Percentiles rank a stretch among this genome's conserved stretches.
These are phyloP conservation scores for Arvicanthis niloticus DNA, from an alignment of 2,113 vertebrate genomes.

Conservation along the genomic window DNA sequence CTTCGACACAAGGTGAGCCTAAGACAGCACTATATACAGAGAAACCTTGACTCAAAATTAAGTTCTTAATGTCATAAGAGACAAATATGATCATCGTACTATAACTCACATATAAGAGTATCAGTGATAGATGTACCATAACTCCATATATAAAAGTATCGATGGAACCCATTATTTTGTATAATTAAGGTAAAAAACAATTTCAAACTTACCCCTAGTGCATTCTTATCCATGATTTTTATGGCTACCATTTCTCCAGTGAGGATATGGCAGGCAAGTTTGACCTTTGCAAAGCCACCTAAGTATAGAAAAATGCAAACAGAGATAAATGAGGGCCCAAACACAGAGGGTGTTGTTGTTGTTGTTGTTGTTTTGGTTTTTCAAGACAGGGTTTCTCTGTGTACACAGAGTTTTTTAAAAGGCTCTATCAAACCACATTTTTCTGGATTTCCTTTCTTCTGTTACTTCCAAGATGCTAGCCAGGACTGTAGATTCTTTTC, in stretches of 20 bases:
- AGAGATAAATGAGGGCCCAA: conserved; percentile 2
- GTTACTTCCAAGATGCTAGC: background rate
- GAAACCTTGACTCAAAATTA: background rate
- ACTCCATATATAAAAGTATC: background rate
- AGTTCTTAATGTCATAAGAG: background rate
- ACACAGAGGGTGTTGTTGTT: too few species aligned
- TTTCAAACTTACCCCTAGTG: conserved; percentile 92
- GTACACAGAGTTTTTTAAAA: conserved; percentile 52
- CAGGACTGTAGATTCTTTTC: background rate
- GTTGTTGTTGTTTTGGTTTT: too few species aligned
- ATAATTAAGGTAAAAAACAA: background rate
- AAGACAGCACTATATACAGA: background rate
- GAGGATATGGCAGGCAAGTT: conserved; percentile 92
- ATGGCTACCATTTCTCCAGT: conserved; percentile 96
- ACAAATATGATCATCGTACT: background rate
- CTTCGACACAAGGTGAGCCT: background rate
- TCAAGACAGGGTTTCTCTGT: too few species aligned
- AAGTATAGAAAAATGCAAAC: conserved; percentile 34
- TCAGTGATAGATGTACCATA: background rate
- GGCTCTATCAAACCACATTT: background rate
- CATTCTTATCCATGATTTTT: conserved; percentile 97
- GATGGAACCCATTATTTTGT: background rate
- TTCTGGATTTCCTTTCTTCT: conserved; percentile 33
- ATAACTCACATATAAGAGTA: background rate
- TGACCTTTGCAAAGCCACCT: conserved; percentile 99